Evolutionary conservation across 2,797 vertebrate genomes (phyloP), one percentile per base, ranked within the genome.

Genomic region (Tapirus indicus): DNA sequence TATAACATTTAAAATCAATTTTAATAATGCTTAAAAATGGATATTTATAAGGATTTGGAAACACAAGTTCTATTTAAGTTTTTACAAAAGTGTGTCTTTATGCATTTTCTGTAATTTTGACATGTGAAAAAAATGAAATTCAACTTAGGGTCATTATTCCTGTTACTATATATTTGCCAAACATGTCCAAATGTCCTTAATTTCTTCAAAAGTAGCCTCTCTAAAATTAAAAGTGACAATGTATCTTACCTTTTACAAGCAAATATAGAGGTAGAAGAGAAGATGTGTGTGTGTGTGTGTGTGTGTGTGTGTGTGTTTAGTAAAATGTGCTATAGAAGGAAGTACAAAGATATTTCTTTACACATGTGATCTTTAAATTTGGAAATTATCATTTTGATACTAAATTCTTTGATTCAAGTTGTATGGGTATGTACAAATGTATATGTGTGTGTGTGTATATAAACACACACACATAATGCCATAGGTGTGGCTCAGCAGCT

Each of bases 1-100:
- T 78, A 94, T 74, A 97, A 97, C 69, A 96, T 96, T 98, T 98
- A 96, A 98, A 98, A 98, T 98, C 97, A 97, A 97, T 98, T 98
- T 97, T 98, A 94, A 92, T 98, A 97, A 86, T 97, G 54, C 91
- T 98, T 97, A 92, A 95, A 95, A 98, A 96, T 94, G 94, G 85
- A 96, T 91, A 58, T 97, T 52, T 95, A 49, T 77, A 69, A 72
- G 29, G 18, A 6, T 80, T 77, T 92, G n/a, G 35, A 72, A 96
- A 66, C 17, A 17, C 17, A 85, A 56, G 7, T 66, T 60, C 18
- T 66, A 4, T 69, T 91, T 95, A 71, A 88, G 13, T 38, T 82
- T 66, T 44, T 94, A 32, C 2, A 84, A 88, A 77, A 79, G 17
- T 52, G 29, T n/a, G 1, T 1, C 38, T 83, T 95, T 94, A 92